Percentiles rank a stretch among this genome's conserved stretches.
Evolutionary conservation across 2,113 vertebrate species (phyloP).

Genomic region (Corythornis madagascariensis): DNA sequence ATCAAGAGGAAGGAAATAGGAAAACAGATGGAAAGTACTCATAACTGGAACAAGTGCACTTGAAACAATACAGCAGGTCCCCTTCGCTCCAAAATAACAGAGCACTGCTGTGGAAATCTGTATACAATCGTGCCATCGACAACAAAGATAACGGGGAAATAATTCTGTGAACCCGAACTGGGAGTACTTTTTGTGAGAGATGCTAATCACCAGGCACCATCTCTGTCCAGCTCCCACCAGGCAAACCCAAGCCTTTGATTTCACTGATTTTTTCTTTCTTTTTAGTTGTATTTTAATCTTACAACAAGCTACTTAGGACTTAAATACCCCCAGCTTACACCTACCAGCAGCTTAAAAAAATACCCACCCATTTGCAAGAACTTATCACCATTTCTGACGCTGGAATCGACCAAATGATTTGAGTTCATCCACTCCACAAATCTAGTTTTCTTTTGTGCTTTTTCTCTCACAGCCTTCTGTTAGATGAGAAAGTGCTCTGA

Average conservation of each 20-base stretch:
- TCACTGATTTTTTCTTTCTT: background rate
- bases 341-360: background rate
- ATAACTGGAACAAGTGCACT: conserved; percentile 71
- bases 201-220: background rate
- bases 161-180: conserved; percentile 83
- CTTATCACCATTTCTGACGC: background rate
- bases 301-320: conserved; percentile 2
- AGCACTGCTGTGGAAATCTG: conserved; percentile 66
- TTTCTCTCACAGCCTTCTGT: background rate
- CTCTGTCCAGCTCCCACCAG: background rate
- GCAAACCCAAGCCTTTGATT: conserved; percentile 16
- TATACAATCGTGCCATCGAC: conserved; percentile 77
- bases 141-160: conserved; percentile 82
- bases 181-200: conserved; percentile 3
- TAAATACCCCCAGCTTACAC: background rate
- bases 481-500: background rate
- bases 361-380: background rate
- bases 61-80: conserved; percentile 80
- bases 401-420: too few species aligned
- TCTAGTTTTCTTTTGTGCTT: background rate
- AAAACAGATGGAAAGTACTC: conserved; percentile 83
- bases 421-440: background rate
- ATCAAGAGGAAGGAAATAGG: conserved; percentile 84
- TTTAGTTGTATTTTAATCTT: background rate
- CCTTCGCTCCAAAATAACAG: conserved; percentile 68